These are phyloP conservation scores for Sturnus vulgaris DNA, from an alignment of 2,113 vertebrate genomes.

Conservation along the genomic window DNA sequence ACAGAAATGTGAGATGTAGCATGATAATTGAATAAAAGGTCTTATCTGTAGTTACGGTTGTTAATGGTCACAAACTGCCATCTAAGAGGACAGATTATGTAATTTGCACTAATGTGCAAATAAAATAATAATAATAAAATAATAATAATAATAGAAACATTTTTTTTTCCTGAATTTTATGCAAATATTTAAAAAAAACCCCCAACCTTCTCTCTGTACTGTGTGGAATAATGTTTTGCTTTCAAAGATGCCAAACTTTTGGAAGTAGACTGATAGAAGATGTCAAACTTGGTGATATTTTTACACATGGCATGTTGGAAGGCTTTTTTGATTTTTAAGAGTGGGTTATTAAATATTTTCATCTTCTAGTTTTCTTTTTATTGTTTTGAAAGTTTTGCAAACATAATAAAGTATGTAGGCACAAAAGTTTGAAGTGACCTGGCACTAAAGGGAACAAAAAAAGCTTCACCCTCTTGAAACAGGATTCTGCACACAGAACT, in stretches of 20 bases:
- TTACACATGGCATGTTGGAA: neutral
- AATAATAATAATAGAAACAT: neutral
- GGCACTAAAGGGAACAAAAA: neutral
- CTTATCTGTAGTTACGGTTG: neutral
- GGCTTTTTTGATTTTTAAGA: neutral
- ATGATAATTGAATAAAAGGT: neutral
- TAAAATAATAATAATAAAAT: too few species aligned
- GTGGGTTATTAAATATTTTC: neutral
- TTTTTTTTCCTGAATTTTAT: neutral
- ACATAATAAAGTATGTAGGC: neutral
- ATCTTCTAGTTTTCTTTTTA: neutral
- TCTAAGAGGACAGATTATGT: neutral
- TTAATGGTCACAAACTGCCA: constrained; percentile 3
- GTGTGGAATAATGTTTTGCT: neutral
- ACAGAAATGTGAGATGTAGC: constrained; percentile 3
- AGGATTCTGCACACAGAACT: neutral
- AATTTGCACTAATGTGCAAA: neutral
- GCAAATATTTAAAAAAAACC: neutral
- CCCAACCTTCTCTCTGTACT: neutral
- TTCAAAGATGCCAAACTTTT: neutral
- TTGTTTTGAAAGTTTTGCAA: neutral
- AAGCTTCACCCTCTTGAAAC: neutral
- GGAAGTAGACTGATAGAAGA: neutral
- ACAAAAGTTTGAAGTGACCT: constrained; percentile 3
- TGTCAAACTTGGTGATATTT: neutral